Evolutionary conservation across 2,797 vertebrate species (phyloP), one percentile per base, ranked within the genome.

Genomic region (Eospalax fontanierii): DNA sequence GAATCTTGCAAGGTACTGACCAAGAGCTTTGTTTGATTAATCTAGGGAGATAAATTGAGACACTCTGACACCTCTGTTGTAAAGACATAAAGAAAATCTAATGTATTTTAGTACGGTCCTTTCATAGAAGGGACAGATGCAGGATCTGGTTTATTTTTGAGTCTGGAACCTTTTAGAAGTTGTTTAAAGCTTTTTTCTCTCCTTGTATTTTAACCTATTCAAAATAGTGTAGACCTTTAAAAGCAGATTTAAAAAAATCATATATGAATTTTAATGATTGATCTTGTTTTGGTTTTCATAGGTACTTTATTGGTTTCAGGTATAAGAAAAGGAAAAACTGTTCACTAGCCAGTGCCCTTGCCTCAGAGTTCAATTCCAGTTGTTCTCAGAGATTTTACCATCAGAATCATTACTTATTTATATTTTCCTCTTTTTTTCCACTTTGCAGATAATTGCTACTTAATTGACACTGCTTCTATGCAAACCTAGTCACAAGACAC

Each of bases 311-410:
- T 93, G 88, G 84, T 85, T 97, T 98, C 85, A 95, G 94, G 94
- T 96, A 78, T 91, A 97, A 86, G 97, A 95, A 94, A 97, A 89
- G 97, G 54, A 63, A 79, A 59, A 89, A 97, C 96, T 96, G 95
- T 97, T 98, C 98, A 98, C 98, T 98, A 98, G 98, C 98, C 88
- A 96, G 97, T 98, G 98, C 98, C 98, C 97, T 98, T 98, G 98
- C 97, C 92, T 98, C 97, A 98, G 98, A 98, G 98, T 98, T 98
- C 97, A 98, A 78, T 97, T 97, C 96, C 90, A 97, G 92, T 97
- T 98, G 95, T 97, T 98, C 97, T 98, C 94, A 93, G 97, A 97
- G 96, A 98, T 98, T 98, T 97, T 97, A 96, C 97, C 97, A 97
- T 98, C 94, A 74, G n/a, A 40, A 91, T 98, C 97, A 98, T 98